Evolutionary conservation across 2,888 invertebrate species (phyloP).

Genomic region (Drosophila paramelanica): DNA sequence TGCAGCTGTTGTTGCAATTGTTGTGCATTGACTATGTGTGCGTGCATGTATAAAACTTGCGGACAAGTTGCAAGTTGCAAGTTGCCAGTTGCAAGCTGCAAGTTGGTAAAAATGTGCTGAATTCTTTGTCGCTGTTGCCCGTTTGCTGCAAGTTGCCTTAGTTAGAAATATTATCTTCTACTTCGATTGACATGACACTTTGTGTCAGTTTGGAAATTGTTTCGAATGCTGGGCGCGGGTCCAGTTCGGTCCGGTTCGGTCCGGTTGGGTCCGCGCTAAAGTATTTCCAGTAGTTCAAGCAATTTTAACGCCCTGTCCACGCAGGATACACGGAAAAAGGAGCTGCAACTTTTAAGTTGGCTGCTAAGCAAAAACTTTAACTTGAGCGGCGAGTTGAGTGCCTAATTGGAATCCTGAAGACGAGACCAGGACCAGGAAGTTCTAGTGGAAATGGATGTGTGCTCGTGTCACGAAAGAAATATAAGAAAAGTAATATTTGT

Average conservation of each 20-base stretch:
- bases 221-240: conserved; percentile 54
- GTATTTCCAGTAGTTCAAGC: conserved; percentile 50
- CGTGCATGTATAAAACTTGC: conserved; percentile 40
- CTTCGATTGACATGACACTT: conserved; percentile 79
- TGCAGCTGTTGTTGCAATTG: conserved; percentile 15
- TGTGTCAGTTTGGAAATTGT: conserved; percentile 73
- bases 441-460: neutral
- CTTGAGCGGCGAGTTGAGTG: conserved; percentile 27
- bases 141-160: conserved; percentile 37
- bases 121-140: conserved; percentile 25
- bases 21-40: conserved; percentile 17
- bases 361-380: conserved; percentile 31
- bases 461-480: neutral
- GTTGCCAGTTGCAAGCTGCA: conserved; percentile 30
- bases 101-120: conserved; percentile 47
- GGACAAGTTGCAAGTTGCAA: conserved; percentile 45
- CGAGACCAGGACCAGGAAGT: neutral
- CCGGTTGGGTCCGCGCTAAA: conserved; percentile 36
- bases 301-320: conserved; percentile 31
- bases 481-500: no score
- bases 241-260: conserved; percentile 18
- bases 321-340: conserved; percentile 5
- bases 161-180: conserved; percentile 71
- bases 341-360: conserved; percentile 29
- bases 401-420: conserved; percentile 70